These are phyloP conservation scores for Lymantria monacha DNA, from an alignment of 2,888 invertebrate genomes.

Conservation along the genomic window DNA sequence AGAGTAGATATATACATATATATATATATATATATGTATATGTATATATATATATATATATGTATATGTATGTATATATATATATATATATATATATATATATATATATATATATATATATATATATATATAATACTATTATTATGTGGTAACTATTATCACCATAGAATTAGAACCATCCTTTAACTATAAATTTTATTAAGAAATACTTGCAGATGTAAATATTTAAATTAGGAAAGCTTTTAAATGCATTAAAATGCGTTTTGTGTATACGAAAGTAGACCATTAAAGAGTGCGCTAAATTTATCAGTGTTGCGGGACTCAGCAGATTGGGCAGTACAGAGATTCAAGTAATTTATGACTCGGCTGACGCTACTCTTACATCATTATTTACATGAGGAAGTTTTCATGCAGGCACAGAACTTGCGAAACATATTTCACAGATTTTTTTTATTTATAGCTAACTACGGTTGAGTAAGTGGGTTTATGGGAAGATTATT, in stretches of 20 bases:
- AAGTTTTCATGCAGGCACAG: slow-evolving; percentile 49
- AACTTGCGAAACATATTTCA: slow-evolving; percentile 59
- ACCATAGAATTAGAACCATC: too few relatives aligned
- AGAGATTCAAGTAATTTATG: slow-evolving; percentile 31
- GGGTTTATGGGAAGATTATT: slow-evolving; percentile 63
- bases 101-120: too few relatives aligned
- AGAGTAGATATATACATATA: too few relatives aligned
- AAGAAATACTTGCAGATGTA: too few relatives aligned
- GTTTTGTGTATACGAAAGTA: neutral
- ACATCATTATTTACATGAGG: slow-evolving; percentile 72
- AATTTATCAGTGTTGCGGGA: slow-evolving; percentile 27
- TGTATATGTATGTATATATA: too few relatives aligned
- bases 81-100: too few relatives aligned
- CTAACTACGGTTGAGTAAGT: slow-evolving; percentile 54
- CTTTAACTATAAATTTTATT: too few relatives aligned
- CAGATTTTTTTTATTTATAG: slow-evolving; percentile 55
- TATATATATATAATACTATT: too few relatives aligned
- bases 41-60: too few relatives aligned
- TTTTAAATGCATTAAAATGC: neutral
- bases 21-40: too few relatives aligned
- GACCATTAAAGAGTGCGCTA: slow-evolving; percentile 10
- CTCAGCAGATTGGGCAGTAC: slow-evolving; percentile 31
- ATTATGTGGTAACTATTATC: too few relatives aligned
- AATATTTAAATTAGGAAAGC: neutral
- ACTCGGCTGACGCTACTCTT: slow-evolving; percentile 36